phyloP scores from a whole-genome alignment of 2,113 vertebrate species.

The Clarias magur region DNA sequence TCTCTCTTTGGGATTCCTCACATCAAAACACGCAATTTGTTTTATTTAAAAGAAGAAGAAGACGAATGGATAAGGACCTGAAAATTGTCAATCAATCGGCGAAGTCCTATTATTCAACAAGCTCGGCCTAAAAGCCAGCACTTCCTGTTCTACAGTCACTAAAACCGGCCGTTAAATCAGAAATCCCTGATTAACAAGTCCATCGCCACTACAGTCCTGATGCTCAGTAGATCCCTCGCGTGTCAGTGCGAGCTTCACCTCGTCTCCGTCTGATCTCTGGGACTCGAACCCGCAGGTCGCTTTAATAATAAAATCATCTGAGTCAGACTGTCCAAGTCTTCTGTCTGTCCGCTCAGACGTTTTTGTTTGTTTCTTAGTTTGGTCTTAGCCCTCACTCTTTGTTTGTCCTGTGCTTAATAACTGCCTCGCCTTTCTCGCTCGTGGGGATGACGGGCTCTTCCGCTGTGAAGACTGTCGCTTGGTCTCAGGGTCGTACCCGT shows the following conservation, averaged over 20 bases:
- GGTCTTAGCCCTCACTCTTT: no score
- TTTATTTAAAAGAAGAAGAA: background rate
- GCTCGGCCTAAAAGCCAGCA: background rate
- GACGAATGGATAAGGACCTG: background rate
- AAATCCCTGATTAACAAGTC: background rate
- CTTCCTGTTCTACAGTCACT: background rate
- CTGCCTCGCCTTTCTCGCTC: no score
- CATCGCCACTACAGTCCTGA: background rate
- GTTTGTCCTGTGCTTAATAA: no score
- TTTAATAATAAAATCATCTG: background rate
- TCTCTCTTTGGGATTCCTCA: background rate
- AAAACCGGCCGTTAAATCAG: background rate
- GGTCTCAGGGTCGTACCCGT: no score
- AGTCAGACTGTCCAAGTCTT: background rate
- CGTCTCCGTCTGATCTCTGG: background rate
- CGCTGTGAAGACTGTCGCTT: no score
- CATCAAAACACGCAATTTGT: background rate
- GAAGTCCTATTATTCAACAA: background rate
- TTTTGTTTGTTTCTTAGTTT: no score
- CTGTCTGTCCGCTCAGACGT: background rate
- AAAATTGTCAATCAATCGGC: background rate
- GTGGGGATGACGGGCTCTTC: no score
- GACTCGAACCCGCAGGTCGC: background rate
- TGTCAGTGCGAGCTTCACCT: background rate
- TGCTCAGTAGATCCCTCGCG: background rate